Conservation (phyloP, 2,797 vertebrate genomes). For the Calcarius lapponicus region DNA sequence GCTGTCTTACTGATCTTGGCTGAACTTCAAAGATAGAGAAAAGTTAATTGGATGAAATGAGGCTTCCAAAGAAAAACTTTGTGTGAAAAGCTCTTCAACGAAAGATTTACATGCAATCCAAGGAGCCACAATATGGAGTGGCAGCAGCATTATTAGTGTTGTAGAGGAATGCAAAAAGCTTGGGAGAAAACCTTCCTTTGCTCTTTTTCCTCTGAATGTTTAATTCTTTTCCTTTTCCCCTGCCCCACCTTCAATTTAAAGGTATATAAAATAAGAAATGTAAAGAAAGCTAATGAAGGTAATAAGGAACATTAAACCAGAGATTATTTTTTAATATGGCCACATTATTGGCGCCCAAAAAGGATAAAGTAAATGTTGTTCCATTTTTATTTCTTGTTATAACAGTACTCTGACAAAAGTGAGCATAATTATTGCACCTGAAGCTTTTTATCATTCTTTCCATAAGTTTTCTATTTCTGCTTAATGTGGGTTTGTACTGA, state of each 20-base stretch:
- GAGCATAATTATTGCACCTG: neutral
- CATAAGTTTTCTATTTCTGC: neutral
- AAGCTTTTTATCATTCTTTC: neutral
- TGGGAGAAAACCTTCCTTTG: neutral
- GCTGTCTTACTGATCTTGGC: neutral
- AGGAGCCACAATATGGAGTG: neutral
- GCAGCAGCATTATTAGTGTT: neutral
- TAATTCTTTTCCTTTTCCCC: neutral
- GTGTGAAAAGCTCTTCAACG: neutral
- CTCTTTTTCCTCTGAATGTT: neutral
- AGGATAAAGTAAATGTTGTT: neutral
- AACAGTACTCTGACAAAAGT: neutral
- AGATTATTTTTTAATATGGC: neutral
- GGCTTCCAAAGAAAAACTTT: neutral
- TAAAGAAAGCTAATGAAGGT: neutral
- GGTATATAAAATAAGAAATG: neutral
- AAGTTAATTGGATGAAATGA: constrained; percentile 56
- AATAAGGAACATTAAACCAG: neutral
- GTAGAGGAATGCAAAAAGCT: neutral
- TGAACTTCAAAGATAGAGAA: constrained; percentile 22
- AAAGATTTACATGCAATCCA: constrained; percentile 17
- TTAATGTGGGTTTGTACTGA: neutral
- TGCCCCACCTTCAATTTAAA: neutral
- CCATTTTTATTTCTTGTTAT: neutral
- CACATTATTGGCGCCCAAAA: neutral